Base-by-base conservation (phyloP, 2,113 vertebrate genomes). In the Sylvia atricapilla region DNA sequence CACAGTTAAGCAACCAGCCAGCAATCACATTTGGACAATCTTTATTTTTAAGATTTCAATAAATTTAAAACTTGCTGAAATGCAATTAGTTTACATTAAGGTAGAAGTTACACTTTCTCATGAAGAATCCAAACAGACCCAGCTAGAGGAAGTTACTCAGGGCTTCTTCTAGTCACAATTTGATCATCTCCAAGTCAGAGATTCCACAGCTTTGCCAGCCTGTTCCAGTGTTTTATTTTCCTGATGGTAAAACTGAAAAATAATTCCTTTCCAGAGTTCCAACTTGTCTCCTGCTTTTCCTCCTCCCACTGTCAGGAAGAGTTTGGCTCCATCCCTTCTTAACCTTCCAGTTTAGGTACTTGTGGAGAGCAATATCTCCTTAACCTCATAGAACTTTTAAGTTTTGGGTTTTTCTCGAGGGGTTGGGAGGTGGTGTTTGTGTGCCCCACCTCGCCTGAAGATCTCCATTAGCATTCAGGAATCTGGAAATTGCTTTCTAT, bases 321-420 rank as follows among this genome's bases (percentile, higher is more conserved):
- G 21, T 75, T 79, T 90, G 58, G 19, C 30, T 83, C 43, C 15
- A 18, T 39, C 60, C 30, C 21, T 33, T 22, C 13, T 33, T 9
- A 60, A 6, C 3, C 17, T 56, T 70, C 18, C 33, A 50, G 35
- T 35, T 58, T 5, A 31, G 31, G 31, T 7, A 7, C 27, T 27
- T 43, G n/a, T 18, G 35, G 22, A 62, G 22, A 59, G 20, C 5
- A 10, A 1, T 4, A 30, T 31, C 22, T 33, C 20, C 19, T n/a
- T 11, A 30, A 27, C 15, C 52, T 49, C 6, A 10, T 4, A 28
- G 41, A n/a, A 17, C 4, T 66, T 74, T 56, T 9, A 46, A 20
- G 1, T 33, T 68, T 4, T 10, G 30, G 13, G 19, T 4, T 25
- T 27, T 37, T 16, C 30, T 20, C 0, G 0, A 35, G 22, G 43